Evolutionary conservation across 2,888 invertebrate species (phyloP).

Genomic region (Steromphala cineraria): DNA sequence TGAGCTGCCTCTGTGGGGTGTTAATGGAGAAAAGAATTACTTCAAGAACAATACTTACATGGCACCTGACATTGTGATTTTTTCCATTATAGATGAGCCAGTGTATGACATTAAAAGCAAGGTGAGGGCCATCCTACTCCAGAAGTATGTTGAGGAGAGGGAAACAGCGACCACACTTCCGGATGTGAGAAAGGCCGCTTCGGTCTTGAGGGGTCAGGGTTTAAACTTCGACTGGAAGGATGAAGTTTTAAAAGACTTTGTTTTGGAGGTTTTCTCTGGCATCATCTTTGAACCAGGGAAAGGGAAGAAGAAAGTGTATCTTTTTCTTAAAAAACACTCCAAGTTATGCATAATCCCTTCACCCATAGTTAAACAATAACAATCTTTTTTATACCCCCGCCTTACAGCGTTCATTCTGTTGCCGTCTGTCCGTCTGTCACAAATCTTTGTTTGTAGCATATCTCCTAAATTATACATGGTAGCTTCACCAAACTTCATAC

Average conservation of each 20-base stretch:
- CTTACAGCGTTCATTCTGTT: no score
- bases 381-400: no score
- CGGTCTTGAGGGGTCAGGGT: not conserved
- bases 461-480: no score
- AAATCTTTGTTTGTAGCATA: no score
- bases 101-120: not conserved
- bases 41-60: no score
- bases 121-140: not conserved
- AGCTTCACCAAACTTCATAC: no score
- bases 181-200: not conserved
- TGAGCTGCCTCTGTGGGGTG: no score
- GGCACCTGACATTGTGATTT: no score
- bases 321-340: not conserved
- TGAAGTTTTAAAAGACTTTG: not conserved
- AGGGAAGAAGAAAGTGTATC: not conserved
- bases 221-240: conserved; percentile 3
- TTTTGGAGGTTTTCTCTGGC: not conserved
- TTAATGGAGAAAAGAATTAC: no score
- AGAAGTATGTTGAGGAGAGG: not conserved
- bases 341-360: no score
- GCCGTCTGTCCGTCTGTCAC: no score
- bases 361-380: no score
- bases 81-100: not conserved
- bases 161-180: not conserved
- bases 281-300: not conserved